phyloP scores from a whole-genome alignment of 2,797 vertebrate genomes.

The Loriculus beryllinus region DNA sequence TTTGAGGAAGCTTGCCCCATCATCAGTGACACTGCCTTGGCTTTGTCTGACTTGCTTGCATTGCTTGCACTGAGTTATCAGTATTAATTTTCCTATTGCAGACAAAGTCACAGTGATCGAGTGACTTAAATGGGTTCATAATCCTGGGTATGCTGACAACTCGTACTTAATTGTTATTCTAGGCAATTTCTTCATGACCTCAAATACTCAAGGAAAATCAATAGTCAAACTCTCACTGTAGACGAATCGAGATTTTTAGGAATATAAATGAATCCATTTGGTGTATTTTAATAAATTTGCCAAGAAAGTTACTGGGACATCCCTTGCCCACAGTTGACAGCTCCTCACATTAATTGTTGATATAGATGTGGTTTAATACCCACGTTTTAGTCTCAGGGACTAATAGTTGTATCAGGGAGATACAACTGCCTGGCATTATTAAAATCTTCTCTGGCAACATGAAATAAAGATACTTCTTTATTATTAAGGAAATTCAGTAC shows the following conservation, averaged over 20 bases:
- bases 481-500: background rate
- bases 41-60: background rate
- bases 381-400: background rate
- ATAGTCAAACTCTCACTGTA: background rate
- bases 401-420: background rate
- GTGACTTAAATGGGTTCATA: background rate
- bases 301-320: background rate
- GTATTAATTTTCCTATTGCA: background rate
- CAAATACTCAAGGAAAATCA: background rate
- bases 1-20: background rate
- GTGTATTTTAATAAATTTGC: background rate
- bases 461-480: background rate
- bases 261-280: background rate
- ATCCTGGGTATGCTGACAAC: background rate
- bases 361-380: background rate
- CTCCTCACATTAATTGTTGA: background rate
- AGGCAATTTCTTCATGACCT: background rate
- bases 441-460: background rate
- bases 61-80: background rate
- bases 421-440: background rate
- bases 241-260: background rate
- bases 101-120: background rate
- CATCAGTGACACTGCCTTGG: background rate
- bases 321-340: rapidly evolving
- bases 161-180: background rate